Evolutionary conservation across 1,140 invertebrate species (phyloP), one percentile per base, ranked within the genome.

Genomic region (Calliopsis andreniformis): DNA sequence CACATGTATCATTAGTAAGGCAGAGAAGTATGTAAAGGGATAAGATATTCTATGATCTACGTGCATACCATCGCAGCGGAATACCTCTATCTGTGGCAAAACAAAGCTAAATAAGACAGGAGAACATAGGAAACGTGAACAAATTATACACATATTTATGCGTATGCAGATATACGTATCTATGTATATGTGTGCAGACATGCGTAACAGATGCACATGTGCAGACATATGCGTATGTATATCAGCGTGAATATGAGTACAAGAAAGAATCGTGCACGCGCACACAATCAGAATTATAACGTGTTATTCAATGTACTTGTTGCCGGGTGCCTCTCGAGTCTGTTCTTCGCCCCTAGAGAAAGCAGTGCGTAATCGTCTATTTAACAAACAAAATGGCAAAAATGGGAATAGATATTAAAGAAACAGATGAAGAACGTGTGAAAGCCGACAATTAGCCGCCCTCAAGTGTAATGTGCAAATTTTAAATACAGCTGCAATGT

Each of bases 301-400:
- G 59, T 78, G 69, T 67, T 67, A 68, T 75, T 75, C 71, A 67
- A 61, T 69, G 71, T 79, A 86, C 35, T 86, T 79, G 78, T 82
- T 79, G 80, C 78, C 82, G 79, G 81, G 83, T 87, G 83, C 80
- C 79, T 88, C 86, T 87, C 58, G 72, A 86, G 82, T 83, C 79
- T 80, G 72, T 87, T 88, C 68, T 86, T 83, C 83, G 71, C 77
- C 75, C 47, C 53, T 83, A 80, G 69, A 77, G 35, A 69, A 69
- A 76, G 64, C 80, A 76, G 66, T 72, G 58, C 62, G 72, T 82
- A 85, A 69, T 78, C 64, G 71, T 77, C 75, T 75, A 73, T 69
- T 82, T 81, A 78, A 66, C 55, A 59, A 53, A 32, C 56, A 76
- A 58, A n/a, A 25, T 30, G 45, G 25, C 80, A 67, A 59, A 20